These are phyloP conservation scores for Picathartes gymnocephalus DNA, from an alignment of 2,113 vertebrate genomes.

Conservation along the genomic window DNA sequence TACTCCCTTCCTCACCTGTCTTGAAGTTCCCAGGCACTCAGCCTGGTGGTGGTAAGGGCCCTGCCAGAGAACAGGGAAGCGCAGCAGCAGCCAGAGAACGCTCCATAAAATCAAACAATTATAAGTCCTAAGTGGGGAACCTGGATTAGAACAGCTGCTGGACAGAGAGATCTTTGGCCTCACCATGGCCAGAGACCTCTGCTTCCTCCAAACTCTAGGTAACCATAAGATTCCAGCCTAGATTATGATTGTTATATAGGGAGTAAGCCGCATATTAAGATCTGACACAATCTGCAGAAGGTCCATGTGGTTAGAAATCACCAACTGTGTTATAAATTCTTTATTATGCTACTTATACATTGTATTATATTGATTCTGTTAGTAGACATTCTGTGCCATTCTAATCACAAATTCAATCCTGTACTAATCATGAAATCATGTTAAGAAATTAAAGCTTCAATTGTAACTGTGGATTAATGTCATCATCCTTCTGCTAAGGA, in stretches of 20 bases:
- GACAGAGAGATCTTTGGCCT: not conserved
- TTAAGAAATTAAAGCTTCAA: not conserved
- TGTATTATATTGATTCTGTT: not conserved
- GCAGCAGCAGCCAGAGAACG: not conserved
- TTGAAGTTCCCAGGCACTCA: not conserved
- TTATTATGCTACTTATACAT: not conserved
- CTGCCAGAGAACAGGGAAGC: not conserved
- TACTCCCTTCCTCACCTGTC: rapidly evolving
- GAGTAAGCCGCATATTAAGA: rapidly evolving
- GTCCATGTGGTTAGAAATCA: not conserved
- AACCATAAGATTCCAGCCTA: not conserved
- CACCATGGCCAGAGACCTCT: too few species aligned
- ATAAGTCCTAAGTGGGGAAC: not conserved
- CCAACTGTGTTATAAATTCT: not conserved
- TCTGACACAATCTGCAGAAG: not conserved
- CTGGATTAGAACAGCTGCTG: not conserved
- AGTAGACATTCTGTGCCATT: not conserved
- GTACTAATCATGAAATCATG: not conserved
- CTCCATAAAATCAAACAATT: not conserved
- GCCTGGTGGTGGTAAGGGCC: rapidly evolving
- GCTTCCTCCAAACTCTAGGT: not conserved
- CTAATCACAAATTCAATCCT: not conserved
- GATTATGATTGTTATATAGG: not conserved
- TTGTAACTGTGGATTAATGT: not conserved
- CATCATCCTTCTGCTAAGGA: not conserved